A percentile compares a stretch with the other conserved stretches of the same genome.
These are phyloP conservation scores for Tauraco hartlaubi DNA, from an alignment of 2,797 vertebrate genomes.

Conservation along the genomic window DNA sequence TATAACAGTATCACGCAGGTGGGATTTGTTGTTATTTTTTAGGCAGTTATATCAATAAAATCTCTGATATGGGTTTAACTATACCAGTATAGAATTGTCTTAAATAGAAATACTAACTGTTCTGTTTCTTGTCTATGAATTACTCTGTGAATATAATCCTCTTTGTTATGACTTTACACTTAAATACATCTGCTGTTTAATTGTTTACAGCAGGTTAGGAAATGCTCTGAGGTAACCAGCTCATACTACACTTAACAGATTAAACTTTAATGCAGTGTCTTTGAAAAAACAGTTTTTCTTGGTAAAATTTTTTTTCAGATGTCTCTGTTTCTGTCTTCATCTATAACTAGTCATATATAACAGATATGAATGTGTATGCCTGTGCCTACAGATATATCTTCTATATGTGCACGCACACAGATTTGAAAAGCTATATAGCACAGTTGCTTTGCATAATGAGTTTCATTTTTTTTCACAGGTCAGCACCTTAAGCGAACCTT, in stretches of 20 bases:
- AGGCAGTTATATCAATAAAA: neutral
- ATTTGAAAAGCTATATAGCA: neutral
- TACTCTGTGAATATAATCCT: neutral
- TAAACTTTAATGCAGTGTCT: neutral
- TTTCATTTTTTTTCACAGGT: constrained; percentile 63
- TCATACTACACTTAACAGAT: neutral
- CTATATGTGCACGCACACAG: neutral
- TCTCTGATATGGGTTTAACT: neutral
- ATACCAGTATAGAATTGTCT: neutral
- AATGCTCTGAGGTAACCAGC: neutral
- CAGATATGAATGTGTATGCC: neutral
- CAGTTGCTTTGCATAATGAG: constrained; percentile 60
- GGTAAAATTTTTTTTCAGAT: neutral
- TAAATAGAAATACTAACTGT: neutral
- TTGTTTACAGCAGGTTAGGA: neutral
- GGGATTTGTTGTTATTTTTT: neutral
- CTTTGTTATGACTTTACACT: neutral
- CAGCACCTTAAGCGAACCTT: constrained; percentile 63
- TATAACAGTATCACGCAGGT: neutral
- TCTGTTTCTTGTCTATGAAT: neutral
- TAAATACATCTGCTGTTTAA: neutral
- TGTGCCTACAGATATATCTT: neutral
- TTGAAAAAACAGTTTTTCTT: neutral
- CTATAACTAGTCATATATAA: neutral
- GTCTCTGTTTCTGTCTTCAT: neutral